Conservation (phyloP, 2,113 vertebrate species). For the Pangasianodon gigas region DNA sequence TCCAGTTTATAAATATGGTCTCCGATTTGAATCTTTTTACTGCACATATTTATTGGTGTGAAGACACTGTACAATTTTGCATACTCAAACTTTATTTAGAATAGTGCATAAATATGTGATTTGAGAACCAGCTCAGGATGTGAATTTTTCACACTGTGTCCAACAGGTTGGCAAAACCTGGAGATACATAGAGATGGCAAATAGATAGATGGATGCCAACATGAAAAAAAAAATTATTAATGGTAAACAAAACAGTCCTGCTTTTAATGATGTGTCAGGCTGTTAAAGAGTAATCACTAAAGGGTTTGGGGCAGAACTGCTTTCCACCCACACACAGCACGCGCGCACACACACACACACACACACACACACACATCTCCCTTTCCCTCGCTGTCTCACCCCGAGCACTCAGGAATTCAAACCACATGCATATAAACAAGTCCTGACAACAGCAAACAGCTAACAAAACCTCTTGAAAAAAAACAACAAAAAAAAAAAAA, state of each 20-base stretch:
- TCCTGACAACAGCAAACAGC: slow-evolving; percentile 39
- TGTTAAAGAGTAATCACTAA: slow-evolving; percentile 52
- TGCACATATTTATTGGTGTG: background rate
- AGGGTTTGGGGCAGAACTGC: slow-evolving; percentile 43
- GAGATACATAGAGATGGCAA: background rate
- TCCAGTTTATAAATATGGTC: background rate
- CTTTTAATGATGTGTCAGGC: slow-evolving; percentile 44
- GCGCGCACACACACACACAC: slow-evolving; percentile 18
- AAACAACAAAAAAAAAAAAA: background rate
- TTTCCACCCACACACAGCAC: slow-evolving; percentile 32
- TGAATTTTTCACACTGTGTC: background rate
- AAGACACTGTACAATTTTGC: background rate
- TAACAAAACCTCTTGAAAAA: background rate
- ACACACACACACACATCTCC: background rate
- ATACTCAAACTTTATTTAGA: background rate
- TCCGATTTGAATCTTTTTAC: background rate
- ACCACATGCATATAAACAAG: slow-evolving; percentile 52
- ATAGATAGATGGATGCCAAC: slow-evolving; percentile 30
- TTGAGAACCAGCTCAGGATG: background rate
- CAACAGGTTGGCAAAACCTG: background rate
- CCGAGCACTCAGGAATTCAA: slow-evolving; percentile 39
- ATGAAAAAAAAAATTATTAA: slow-evolving; percentile 19
- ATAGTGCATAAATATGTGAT: background rate
- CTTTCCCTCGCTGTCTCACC: slow-evolving; percentile 10
- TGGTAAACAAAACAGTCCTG: slow-evolving; percentile 39